Conservation (phyloP, 2,797 vertebrate genomes). For the Hipposideros larvatus region DNA sequence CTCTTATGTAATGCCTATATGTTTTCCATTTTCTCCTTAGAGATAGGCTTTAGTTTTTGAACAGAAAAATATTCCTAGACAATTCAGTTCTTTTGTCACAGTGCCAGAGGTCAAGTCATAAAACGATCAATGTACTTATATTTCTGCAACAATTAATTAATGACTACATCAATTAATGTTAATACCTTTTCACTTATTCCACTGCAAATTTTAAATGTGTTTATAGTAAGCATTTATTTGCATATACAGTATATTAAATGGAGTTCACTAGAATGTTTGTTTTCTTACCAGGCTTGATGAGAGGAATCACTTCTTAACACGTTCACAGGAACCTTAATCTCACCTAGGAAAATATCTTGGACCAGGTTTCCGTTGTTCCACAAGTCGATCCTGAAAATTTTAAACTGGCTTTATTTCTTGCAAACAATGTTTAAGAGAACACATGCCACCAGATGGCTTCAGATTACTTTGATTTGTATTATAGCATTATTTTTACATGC, state of each 20-base stretch:
- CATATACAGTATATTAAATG: constrained; percentile 28
- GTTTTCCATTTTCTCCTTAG: constrained; percentile 10
- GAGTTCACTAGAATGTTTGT: constrained; percentile 6
- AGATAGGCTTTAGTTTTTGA: constrained; percentile 56
- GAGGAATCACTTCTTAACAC: constrained; percentile 93
- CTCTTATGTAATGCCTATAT: neutral
- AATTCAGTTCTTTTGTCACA: constrained; percentile 57
- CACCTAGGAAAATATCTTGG: constrained; percentile 97
- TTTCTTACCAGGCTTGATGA: constrained; percentile 96
- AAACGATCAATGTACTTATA: constrained; percentile 22
- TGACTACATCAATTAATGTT: neutral
- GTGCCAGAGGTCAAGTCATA: constrained; percentile 23
- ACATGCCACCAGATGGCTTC: constrained; percentile 42
- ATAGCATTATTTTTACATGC: constrained; percentile 87
- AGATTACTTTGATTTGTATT: constrained; percentile 69
- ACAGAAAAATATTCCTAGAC: constrained; percentile 37
- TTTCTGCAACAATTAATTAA: constrained; percentile 58
- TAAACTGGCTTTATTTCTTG: constrained; percentile 73
- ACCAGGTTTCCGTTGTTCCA: constrained; percentile 99
- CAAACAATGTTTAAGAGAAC: constrained; percentile 58
- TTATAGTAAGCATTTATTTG: constrained; percentile 34
- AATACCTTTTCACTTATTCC: constrained; percentile 40
- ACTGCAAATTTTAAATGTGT: constrained; percentile 43
- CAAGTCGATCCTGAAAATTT: constrained; percentile 94
- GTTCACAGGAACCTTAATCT: constrained; percentile 96